Evolutionary conservation across 2,888 invertebrate genomes (phyloP).

Genomic region (Pinctada fucata): DNA sequence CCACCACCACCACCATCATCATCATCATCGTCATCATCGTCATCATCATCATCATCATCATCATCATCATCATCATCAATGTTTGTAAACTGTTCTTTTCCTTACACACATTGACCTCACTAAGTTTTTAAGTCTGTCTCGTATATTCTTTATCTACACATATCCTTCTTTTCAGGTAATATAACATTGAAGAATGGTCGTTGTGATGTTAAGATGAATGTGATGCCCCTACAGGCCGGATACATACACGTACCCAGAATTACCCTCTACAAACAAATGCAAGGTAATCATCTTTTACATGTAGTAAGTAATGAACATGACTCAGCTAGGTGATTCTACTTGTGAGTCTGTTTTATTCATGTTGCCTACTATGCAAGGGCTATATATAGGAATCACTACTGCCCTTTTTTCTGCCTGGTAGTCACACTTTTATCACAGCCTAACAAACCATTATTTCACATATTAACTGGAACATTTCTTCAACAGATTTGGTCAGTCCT

Average conservation of each 20-base stretch:
- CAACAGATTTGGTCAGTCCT: no score
- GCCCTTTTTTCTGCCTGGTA: not conserved
- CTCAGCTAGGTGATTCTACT: not conserved
- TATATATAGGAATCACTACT: not conserved
- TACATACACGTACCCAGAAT: conserved; percentile 92
- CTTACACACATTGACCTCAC: no score
- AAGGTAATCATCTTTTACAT: conserved; percentile 15
- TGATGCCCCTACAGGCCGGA: conserved; percentile 95
- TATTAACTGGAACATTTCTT: no score
- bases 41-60: conserved; percentile 13
- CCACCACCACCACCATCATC: not conserved
- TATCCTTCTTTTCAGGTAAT: conserved; percentile 81
- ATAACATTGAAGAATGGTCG: conserved; percentile 80
- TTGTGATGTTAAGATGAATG: conserved; percentile 85
- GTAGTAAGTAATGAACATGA: not conserved
- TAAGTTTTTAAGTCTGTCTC: no score
- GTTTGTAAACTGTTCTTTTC: not conserved
- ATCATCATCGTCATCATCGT: conserved; percentile 12
- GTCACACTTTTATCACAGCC: not conserved
- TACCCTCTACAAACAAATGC: conserved; percentile 89
- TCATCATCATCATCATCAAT: conserved; percentile 11
- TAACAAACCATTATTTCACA: no score
- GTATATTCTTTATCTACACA: no score
- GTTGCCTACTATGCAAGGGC: not conserved
- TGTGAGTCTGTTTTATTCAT: not conserved